Base-by-base conservation (phyloP, 2,888 invertebrate genomes). In the Apamea sordens region DNA sequence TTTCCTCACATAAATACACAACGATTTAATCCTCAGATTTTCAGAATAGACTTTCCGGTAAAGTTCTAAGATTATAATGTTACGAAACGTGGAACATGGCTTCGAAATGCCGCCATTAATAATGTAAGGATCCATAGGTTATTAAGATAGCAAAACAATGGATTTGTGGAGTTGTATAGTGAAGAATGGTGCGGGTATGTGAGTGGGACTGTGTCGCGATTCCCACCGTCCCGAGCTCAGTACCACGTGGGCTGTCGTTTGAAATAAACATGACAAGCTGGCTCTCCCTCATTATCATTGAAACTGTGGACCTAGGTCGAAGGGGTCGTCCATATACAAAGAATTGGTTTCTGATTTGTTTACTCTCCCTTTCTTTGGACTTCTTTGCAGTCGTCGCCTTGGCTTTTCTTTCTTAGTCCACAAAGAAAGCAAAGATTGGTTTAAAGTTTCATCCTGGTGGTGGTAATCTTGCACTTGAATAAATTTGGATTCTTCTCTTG, bases 241-340 rank as follows among this genome's bases (percentile, higher is more conserved):
- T 75, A 70, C 85, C 89, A 91, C 90, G 91, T 90, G 90, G 92
- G 90, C 89, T 90, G 90, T 91, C 86, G 86, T 88, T 89, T 88
- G 87, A 89, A 92, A 91, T 90, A 88, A 86, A 92, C 91, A 92
- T 90, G 91, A 91, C 89, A 89, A 87, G 88, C 86, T 82, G 80
- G 85, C 91, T 92, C 92, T 92, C 92, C 89, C 92, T 91, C 91
- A 92, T 92, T 92, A 92, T 89, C 91, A 92, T 92, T 90, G 88
- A 90, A 89, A 87, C 87, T 88, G 86, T 79, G 84, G 73, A 88
- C 88, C 83, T 88, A 86, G 85, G 82, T 83, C 79, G 79, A 82
- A 84, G 85, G 83, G 76, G 76, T 79, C 84, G 75, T 78, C 82
- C 85, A 81, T 70, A 77, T 78, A 86, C 77, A 73, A 73, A 56